Evolutionary conservation across 2,797 vertebrate species (phyloP).

Genomic region (Merluccius polli): DNA sequence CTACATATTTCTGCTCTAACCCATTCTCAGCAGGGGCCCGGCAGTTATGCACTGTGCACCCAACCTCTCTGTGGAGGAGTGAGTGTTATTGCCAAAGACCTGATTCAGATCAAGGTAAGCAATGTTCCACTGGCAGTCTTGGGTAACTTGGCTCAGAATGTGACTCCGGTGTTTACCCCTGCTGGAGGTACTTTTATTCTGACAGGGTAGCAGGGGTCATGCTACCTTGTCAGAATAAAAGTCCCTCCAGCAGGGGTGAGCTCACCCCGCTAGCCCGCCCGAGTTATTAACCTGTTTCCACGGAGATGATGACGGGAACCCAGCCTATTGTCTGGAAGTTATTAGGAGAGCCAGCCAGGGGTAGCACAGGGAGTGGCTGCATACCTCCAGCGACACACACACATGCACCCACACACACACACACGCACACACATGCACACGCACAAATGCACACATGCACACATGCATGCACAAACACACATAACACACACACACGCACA

Average conservation of each 20-base stretch:
- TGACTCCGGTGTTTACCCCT: slow-evolving; percentile 22
- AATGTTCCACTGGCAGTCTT: slow-evolving; percentile 32
- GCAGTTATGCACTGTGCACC: neutral
- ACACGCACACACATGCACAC: slow-evolving; percentile 23
- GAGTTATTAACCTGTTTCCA: slow-evolving; percentile 78
- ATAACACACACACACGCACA: slow-evolving; percentile 44
- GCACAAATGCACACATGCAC: no score
- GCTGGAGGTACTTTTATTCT: slow-evolving; percentile 26
- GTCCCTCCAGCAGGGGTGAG: slow-evolving; percentile 40
- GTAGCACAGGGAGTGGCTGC: slow-evolving; percentile 68
- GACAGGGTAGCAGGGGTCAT: slow-evolving; percentile 14
- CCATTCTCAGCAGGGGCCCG: neutral
- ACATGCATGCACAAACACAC: slow-evolving; percentile 45
- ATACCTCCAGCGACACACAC: slow-evolving; percentile 68
- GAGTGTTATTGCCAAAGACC: slow-evolving; percentile 30
- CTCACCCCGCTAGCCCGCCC: slow-evolving; percentile 47
- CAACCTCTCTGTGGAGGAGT: neutral
- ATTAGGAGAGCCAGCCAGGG: slow-evolving; percentile 71
- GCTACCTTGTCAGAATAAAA: slow-evolving; percentile 22
- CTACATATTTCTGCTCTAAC: neutral
- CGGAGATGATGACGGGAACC: slow-evolving; percentile 70
- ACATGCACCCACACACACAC: slow-evolving; percentile 14
- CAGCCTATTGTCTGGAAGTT: slow-evolving; percentile 75
- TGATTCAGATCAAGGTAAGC: slow-evolving; percentile 19
- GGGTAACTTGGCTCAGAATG: slow-evolving; percentile 29